Base-by-base conservation (phyloP, 2,888 invertebrate species). In the Rhagophthalmus giganteus region DNA sequence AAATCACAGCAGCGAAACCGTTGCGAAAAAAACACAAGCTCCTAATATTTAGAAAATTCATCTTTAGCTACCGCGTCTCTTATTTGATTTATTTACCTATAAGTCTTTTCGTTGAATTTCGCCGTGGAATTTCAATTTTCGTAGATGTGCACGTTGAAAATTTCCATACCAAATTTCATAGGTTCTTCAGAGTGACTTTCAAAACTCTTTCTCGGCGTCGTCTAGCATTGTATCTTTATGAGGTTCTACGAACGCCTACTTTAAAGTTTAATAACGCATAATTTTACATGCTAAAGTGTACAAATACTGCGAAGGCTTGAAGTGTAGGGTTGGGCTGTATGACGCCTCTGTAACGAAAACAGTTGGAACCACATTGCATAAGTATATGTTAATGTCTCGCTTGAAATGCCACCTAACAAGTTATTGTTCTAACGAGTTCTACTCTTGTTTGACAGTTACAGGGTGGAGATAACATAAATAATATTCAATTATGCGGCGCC, bases 401-500 rank as follows among this genome's bases (percentile, higher is more conserved):
- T 50, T 38, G 44, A 44, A 50, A 44, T 44, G 50, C 50, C 50
- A 44, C 44, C 44, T 44, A 50, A 44, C 50, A 50, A 39, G 44
- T 50, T 44, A 50, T 50, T 50, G 50, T 50, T 50, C 44, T 50
- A 50, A 50, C 44, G 50, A 44, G 42, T 44, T 39, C 44, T 50
- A 44, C 44, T 50, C 39, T 33, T 33, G 20, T 14, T 33, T 39
- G 50, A 49, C 38, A 44, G 38, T 38, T 50, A 44, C 37, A 50
- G 42, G 44, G 31, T 20, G 38, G 16, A 33, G 44, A 33, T 39
- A 50, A 50, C 44, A 39, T 33, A 50, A 50, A 44, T 39, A 39
- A 44, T 50, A 50, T 44, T 50, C 39, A 44, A 41, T 42, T 50
- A 44, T 50, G 32, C 44, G 44, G 47, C 47, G 47, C 45, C 45